Conservation (phyloP, 2,113 vertebrate species). For the Lepus americanus region DNA sequence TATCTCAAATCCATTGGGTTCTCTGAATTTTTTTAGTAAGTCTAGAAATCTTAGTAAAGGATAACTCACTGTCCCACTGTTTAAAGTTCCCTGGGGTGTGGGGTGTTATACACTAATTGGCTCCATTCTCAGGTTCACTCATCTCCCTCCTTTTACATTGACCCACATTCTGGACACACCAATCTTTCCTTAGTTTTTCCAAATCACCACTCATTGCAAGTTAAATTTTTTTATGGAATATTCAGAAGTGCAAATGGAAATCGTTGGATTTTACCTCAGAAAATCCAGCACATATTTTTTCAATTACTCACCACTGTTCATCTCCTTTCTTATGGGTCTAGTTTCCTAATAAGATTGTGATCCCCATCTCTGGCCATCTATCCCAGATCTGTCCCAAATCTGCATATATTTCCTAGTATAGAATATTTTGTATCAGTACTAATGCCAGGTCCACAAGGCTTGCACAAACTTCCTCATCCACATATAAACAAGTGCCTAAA, state of each 20-base stretch:
- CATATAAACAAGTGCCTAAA: background rate
- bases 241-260: background rate
- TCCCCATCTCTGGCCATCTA: background rate
- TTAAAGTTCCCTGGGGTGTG: background rate
- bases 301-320: background rate
- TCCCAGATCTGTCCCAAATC: background rate
- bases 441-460: background rate
- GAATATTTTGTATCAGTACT: background rate
- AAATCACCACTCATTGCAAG: background rate
- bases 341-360: background rate
- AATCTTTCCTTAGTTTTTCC: background rate
- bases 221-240: background rate
- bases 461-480: background rate
- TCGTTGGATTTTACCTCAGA: background rate
- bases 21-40: background rate
- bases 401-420: background rate
- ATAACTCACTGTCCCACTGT: background rate
- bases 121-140: background rate
- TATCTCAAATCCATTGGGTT: background rate
- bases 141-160: background rate
- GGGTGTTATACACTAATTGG: background rate
- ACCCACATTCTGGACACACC: background rate
- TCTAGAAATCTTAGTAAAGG: background rate
- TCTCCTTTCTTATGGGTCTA: background rate
- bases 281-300: background rate